A percentile compares a stretch with the other conserved stretches of the same genome.
Conservation (phyloP, 2,113 vertebrate genomes). For the Motacilla tschutschensis region DNA sequence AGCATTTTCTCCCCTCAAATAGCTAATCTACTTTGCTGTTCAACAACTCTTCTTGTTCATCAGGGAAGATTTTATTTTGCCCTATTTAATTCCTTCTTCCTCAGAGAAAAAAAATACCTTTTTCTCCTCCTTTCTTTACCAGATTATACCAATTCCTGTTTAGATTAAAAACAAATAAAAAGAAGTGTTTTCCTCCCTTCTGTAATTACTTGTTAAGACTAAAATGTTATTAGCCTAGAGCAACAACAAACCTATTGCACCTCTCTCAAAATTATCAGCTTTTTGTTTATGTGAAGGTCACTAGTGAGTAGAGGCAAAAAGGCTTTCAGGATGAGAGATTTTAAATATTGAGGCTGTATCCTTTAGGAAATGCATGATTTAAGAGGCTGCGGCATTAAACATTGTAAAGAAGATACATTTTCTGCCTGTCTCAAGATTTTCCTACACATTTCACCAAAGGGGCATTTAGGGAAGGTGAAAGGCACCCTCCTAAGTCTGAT, state of each 20-base stretch:
- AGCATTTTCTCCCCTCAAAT: neutral
- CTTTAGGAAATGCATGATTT: neutral
- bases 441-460: neutral
- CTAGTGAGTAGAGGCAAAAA: neutral
- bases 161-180: constrained; percentile 22
- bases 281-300: constrained; percentile 35
- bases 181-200: neutral
- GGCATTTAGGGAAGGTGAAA: neutral
- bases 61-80: neutral
- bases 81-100: neutral
- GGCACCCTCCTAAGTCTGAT: neutral
- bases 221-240: constrained; percentile 17
- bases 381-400: neutral
- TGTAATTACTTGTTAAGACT: constrained; percentile 24
- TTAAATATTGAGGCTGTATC: neutral
- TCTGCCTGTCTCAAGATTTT: neutral
- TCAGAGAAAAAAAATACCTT: neutral
- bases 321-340: neutral
- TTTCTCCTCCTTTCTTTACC: neutral
- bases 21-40: neutral
- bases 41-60: neutral
- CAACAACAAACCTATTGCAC: neutral
- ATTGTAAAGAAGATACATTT: neutral
- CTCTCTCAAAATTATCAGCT: constrained; percentile 18
- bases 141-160: neutral